Evolutionary conservation across 1,140 invertebrate genomes (phyloP).

Genomic region (Condylostylus longicornis): DNA sequence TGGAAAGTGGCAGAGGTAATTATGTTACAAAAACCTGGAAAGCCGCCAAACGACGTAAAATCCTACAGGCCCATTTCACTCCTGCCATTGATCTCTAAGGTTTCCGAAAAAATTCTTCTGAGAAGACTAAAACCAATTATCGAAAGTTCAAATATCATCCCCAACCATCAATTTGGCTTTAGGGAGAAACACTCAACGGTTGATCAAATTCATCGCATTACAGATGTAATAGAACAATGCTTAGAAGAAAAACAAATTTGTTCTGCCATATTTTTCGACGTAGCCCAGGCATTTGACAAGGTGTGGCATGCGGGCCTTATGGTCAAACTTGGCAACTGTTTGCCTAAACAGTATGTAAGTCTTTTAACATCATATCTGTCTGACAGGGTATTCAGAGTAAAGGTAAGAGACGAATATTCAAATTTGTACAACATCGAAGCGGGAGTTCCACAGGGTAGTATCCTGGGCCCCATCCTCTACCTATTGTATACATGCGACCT

Average conservation of each 20-base stretch:
- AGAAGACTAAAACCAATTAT: slow-evolving; percentile 1
- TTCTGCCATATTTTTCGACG: slow-evolving; percentile 2
- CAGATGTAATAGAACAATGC: neutral
- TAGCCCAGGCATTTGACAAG: too few relatives aligned
- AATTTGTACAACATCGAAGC: slow-evolving; percentile 6
- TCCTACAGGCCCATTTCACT: slow-evolving; percentile 3
- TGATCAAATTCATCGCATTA: slow-evolving; percentile 3
- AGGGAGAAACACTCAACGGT: slow-evolving; percentile 1
- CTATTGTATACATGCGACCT: slow-evolving; percentile 12
- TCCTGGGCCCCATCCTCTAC: slow-evolving; percentile 11
- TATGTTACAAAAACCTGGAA: neutral
- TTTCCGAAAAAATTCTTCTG: slow-evolving; percentile 3
- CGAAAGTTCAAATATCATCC: slow-evolving; percentile 2
- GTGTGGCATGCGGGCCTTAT: too few relatives aligned
- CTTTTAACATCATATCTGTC: slow-evolving; percentile 15
- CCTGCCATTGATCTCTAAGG: slow-evolving; percentile 2
- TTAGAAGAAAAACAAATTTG: slow-evolving; percentile 2
- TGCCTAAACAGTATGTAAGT: too few relatives aligned
- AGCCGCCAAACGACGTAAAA: neutral
- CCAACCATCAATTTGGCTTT: slow-evolving; percentile 4
- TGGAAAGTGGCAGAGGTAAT: too few relatives aligned
- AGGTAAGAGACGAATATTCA: slow-evolving; percentile 9
- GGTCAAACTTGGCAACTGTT: too few relatives aligned
- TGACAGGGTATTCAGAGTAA: slow-evolving; percentile 13
- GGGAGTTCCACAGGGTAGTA: slow-evolving; percentile 15